Conservation (phyloP, 2,113 vertebrate genomes). For the Malurus elegans region DNA sequence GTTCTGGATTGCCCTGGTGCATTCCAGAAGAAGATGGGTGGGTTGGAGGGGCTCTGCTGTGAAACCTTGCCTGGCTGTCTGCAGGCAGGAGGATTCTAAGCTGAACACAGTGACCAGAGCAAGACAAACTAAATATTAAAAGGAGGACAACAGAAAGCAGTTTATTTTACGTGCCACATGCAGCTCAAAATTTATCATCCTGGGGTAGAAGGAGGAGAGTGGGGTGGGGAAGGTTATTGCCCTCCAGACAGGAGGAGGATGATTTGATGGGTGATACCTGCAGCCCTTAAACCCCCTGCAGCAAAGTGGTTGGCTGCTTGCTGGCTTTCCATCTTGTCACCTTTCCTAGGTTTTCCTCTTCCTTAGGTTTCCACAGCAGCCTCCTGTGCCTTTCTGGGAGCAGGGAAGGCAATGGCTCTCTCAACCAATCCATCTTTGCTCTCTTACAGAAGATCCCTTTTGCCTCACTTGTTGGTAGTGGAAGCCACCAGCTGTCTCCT, state of each 20-base stretch:
- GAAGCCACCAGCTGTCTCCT: not conserved
- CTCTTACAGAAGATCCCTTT: not conserved
- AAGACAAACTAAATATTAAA: not conserved
- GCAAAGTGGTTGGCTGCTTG: not conserved
- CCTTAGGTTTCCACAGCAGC: not conserved
- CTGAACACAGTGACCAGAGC: no score
- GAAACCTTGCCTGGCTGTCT: not conserved
- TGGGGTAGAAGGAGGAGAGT: not conserved
- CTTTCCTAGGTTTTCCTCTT: not conserved
- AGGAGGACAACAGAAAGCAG: not conserved
- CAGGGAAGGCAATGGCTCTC: not conserved
- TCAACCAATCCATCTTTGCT: not conserved
- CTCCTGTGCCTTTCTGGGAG: not conserved
- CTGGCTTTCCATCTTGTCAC: slow-evolving; percentile 16
- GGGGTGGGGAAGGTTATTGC: not conserved
- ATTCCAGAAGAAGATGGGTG: not conserved
- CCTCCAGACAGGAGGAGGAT: not conserved
- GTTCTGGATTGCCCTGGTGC: not conserved
- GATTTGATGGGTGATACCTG: not conserved
- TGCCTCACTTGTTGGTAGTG: not conserved
- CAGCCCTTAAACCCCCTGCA: not conserved
- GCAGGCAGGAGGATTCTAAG: not conserved
- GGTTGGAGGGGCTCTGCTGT: not conserved
- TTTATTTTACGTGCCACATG: not conserved
- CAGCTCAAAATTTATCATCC: not conserved